Evolutionary conservation across 2,797 vertebrate species (phyloP).

Genomic region (Nasua narica): DNA sequence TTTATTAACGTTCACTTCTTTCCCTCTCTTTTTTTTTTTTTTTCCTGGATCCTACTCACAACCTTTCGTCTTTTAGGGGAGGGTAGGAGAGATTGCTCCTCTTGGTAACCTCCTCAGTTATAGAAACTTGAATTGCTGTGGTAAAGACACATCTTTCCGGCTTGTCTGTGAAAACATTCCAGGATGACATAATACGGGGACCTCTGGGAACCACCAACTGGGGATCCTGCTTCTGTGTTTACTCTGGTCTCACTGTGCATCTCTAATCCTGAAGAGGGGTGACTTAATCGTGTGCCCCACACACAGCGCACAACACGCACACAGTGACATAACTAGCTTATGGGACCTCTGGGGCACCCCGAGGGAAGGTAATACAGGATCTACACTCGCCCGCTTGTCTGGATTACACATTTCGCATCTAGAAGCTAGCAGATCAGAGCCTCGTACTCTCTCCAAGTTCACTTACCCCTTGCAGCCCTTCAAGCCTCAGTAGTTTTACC

Average conservation of each 20-base stretch:
- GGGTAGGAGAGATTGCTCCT: neutral
- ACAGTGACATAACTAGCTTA: neutral
- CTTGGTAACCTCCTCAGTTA: neutral
- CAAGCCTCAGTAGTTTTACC: conserved; percentile 75
- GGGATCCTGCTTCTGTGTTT: neutral
- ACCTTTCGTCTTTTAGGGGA: neutral
- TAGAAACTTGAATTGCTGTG: neutral
- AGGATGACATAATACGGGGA: neutral
- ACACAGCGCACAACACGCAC: neutral
- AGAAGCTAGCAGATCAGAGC: conserved; percentile 18
- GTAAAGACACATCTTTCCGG: neutral
- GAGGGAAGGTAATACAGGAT: neutral
- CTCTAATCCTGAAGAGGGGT: neutral
- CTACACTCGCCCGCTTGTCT: neutral
- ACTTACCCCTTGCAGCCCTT: conserved; percentile 67
- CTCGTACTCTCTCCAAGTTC: conserved; percentile 41
- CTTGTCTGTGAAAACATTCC: neutral
- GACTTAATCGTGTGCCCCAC: neutral
- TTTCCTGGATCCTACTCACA: neutral
- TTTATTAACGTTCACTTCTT: neutral
- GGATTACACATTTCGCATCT: conserved; percentile 40
- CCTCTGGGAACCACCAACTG: neutral
- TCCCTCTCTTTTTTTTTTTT: neutral
- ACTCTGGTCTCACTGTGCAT: neutral
- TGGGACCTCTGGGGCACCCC: neutral